Evolutionary conservation across 1,140 invertebrate genomes (phyloP).

Genomic region (Drosophila sucinea): DNA sequence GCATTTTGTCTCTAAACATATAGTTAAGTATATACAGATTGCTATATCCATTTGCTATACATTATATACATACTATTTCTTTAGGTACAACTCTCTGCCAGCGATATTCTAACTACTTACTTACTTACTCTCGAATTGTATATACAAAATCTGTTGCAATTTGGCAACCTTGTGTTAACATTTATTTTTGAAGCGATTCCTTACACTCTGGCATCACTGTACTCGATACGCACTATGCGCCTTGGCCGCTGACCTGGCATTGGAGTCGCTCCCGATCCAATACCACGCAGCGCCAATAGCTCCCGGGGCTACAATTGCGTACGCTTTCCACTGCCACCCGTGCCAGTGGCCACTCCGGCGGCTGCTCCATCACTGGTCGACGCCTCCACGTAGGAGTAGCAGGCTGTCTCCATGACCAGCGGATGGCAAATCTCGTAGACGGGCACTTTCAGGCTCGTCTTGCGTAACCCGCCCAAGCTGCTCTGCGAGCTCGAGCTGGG

Average conservation of each 20-base stretch:
- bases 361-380: slow-evolving; percentile 30
- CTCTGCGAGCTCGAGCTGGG: slow-evolving; percentile 81
- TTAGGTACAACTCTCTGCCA: slow-evolving; percentile 75
- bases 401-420: slow-evolving; percentile 77
- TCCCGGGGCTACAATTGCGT: slow-evolving; percentile 80
- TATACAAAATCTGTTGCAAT: slow-evolving; percentile 33
- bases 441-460: slow-evolving; percentile 75
- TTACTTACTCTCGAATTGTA: slow-evolving; percentile 14
- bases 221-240: slow-evolving; percentile 70
- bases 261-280: slow-evolving; percentile 37
- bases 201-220: slow-evolving; percentile 68
- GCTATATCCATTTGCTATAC: too few species aligned
- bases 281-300: slow-evolving; percentile 65
- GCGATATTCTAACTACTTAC: slow-evolving; percentile 35
- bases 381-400: slow-evolving; percentile 69
- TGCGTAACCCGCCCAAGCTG: slow-evolving; percentile 79
- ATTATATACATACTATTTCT: slow-evolving; percentile 30
- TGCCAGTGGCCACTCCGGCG: slow-evolving; percentile 15
- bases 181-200: background rate
- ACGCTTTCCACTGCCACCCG: slow-evolving; percentile 38
- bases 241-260: slow-evolving; percentile 56
- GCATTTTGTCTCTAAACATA: background rate
- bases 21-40: background rate
- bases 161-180: slow-evolving; percentile 36
- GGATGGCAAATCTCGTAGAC: slow-evolving; percentile 82